These are phyloP conservation scores for Chrysodeixis includens DNA, from an alignment of 2,888 invertebrate genomes.

Conservation along the genomic window DNA sequence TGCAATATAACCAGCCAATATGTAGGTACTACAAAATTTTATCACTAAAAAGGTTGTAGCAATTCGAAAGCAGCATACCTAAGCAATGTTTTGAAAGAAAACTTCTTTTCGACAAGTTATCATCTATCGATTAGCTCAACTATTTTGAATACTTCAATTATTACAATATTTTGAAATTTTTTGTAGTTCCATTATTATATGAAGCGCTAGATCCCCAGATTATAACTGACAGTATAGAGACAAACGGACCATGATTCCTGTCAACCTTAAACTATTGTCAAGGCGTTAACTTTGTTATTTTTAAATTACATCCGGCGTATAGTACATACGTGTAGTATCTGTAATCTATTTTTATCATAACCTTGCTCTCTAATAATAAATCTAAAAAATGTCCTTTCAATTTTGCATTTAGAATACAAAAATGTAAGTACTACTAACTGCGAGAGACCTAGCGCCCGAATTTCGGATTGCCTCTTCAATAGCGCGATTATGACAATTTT, in stretches of 20 bases:
- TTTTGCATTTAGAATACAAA: too few species aligned
- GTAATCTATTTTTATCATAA: not conserved
- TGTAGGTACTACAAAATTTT: not conserved
- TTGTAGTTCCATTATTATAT: too few species aligned
- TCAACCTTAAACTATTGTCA: slow-evolving; percentile 22
- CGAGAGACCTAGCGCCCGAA: too few species aligned
- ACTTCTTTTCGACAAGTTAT: not conserved
- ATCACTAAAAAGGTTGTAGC: not conserved
- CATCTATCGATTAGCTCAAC: not conserved
- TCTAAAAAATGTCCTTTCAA: too few species aligned
- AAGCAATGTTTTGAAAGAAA: not conserved
- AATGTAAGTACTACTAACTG: too few species aligned
- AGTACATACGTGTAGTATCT: not conserved
- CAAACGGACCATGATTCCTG: slow-evolving; percentile 49
- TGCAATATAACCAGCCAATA: not conserved
- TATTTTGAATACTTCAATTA: not conserved
- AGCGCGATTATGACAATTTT: too few species aligned
- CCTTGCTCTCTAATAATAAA: not conserved
- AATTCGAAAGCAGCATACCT: not conserved
- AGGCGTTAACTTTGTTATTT: slow-evolving; percentile 17
- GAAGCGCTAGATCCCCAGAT: slow-evolving; percentile 26
- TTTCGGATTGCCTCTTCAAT: too few species aligned
- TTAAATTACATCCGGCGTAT: slow-evolving; percentile 21
- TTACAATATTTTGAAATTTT: too few species aligned
- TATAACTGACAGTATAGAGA: slow-evolving; percentile 30